Evolutionary conservation across 64 coral and sea anemone species (phyloP), one percentile per base, ranked within the genome.

Genomic region (Montipora efflorescens): DNA sequence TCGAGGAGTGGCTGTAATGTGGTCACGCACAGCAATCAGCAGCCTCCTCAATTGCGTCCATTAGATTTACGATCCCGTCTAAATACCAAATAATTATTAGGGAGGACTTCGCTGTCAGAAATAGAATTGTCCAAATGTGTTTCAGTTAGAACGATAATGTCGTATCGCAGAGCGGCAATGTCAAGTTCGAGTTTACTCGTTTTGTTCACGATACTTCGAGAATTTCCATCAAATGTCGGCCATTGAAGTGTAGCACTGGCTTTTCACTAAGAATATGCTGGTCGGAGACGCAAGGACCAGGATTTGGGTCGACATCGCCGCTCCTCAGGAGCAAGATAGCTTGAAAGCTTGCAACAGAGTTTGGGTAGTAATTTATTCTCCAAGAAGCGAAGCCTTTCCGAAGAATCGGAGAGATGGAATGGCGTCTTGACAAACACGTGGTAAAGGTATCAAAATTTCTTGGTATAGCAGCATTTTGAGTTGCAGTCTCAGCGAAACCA

Each of bases 381-480:
- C 18, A 75, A 75, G 72, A 75, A 18, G 72, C 28, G 72, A 75
- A 75, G 18, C 72, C 72, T 75, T 75, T 75, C 21, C 72, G 72
- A 75, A 21, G 21, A 22, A 75, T 75, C 72, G n/a, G 72, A 75
- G 72, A 75, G 72, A 75, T 75, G 21, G 8, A 25, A 25, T 25
- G 23, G 23, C 23, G 23, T 75, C 72, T 75, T 75, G 72, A 22
- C 72, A 75, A 75, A 75, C 72, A 75, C 72, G 72, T 23, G 72
- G n/a, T 23, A 25, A 75, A 75, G 72, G 28, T 75, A 75, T 75
- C 72, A 75, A 75, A 75, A 75, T 23, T 75, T 4, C 21, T 75
- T 75, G 72, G 28, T 16, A 21, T 23, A 75, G 72, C 72, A 75
- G 72, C n/a, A 75, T 75, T 75, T 75, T 75, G 72, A 75, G 72